Evolutionary conservation across 2,888 invertebrate species (phyloP).

Genomic region (Xestobium rufovillosum): DNA sequence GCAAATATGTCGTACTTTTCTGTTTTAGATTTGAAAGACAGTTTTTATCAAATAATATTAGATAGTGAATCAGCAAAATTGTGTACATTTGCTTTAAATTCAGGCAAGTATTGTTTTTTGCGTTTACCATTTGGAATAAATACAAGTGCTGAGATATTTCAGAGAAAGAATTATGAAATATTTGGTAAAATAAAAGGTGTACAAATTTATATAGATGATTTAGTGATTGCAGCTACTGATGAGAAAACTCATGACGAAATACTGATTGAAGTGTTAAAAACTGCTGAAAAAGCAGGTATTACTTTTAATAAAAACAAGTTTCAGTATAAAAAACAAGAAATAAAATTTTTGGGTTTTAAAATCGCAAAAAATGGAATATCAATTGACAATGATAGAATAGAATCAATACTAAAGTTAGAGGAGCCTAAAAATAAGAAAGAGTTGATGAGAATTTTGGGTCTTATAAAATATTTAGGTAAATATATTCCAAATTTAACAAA

Average conservation of each 20-base stretch:
- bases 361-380: slow-evolving; percentile 9
- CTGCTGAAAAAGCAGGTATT: background rate
- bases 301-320: too few species aligned
- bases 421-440: too few species aligned
- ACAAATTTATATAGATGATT: background rate
- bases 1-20: slow-evolving; percentile 6
- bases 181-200: background rate
- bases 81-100: slow-evolving; percentile 8
- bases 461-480: too few species aligned
- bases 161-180: background rate
- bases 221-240: background rate
- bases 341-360: slow-evolving; percentile 9
- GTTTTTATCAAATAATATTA: slow-evolving; percentile 12
- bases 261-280: slow-evolving; percentile 1
- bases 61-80: slow-evolving; percentile 7
- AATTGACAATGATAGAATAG: slow-evolving; percentile 6
- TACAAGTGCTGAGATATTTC: background rate
- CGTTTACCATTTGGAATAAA: slow-evolving; percentile 1
- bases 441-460: too few species aligned
- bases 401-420: slow-evolving; percentile 3
- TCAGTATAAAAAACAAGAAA: slow-evolving; percentile 4
- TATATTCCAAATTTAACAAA: slow-evolving; percentile 5
- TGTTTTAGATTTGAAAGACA: slow-evolving; percentile 11
- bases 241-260: background rate
- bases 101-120: background rate